phyloP scores from a whole-genome alignment of 2,113 vertebrate genomes.

The Paramormyrops kingsleyae region DNA sequence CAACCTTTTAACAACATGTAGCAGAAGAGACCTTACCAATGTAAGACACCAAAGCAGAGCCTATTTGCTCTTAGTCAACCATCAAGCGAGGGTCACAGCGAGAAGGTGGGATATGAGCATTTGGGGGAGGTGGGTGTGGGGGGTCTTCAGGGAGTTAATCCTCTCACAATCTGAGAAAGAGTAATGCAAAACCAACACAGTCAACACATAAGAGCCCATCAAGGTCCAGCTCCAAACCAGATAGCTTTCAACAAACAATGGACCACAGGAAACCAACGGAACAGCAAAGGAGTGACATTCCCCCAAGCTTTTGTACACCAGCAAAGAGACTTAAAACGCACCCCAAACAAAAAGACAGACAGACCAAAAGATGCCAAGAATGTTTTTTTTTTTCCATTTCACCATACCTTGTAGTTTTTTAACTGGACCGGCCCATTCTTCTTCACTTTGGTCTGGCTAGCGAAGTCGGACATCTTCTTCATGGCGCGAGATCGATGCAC shows the following conservation, averaged over 20 bases:
- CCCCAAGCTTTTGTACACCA: not conserved
- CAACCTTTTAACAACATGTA: not conserved
- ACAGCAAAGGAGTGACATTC: not conserved
- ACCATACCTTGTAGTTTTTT: not conserved
- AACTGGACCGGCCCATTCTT: not conserved
- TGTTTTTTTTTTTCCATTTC: not conserved
- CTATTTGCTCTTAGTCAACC: not conserved
- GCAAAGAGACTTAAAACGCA: not conserved
- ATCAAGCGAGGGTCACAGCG: not conserved
- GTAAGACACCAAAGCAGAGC: not conserved
- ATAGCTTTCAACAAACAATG: not conserved
- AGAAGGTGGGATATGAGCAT: not conserved
- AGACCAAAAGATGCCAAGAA: not conserved
- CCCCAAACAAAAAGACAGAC: not conserved
- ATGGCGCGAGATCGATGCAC: not conserved
- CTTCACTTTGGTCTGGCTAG: not conserved
- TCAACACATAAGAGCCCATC: not conserved
- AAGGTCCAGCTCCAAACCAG: not conserved
- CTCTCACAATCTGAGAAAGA: not conserved
- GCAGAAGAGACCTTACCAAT: not conserved
- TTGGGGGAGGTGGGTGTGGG: not conserved
- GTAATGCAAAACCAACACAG: not conserved
- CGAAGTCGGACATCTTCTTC: not conserved
- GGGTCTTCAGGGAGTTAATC: not conserved
- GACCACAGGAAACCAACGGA: not conserved